phyloP scores from a whole-genome alignment of 92 coral and sea anemone genomes.

The Heteractis magnifica region DNA sequence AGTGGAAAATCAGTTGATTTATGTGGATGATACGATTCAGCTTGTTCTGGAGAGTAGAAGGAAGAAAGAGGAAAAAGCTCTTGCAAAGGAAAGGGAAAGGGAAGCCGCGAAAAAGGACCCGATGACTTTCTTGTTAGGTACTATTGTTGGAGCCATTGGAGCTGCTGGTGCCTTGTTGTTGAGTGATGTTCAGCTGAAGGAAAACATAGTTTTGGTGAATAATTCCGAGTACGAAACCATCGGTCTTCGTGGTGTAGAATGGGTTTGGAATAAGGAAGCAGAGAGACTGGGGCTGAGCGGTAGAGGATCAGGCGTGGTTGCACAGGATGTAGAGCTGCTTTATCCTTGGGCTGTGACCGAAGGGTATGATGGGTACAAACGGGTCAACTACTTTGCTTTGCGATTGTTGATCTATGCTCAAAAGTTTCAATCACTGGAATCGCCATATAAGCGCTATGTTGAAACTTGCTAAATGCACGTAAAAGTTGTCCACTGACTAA shows the following conservation, averaged over 20 bases:
- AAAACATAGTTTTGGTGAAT: slow-evolving; percentile 14
- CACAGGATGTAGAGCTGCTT: slow-evolving; percentile 44
- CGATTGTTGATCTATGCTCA: background rate
- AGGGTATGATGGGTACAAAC: slow-evolving; percentile 40
- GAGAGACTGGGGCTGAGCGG: slow-evolving; percentile 39
- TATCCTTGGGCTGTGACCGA: slow-evolving; percentile 42
- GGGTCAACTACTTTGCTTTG: slow-evolving; percentile 23
- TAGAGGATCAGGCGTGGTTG: slow-evolving; percentile 38
- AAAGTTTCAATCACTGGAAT: background rate
- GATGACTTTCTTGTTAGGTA: background rate
- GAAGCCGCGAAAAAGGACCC: background rate
- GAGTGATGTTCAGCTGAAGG: slow-evolving; percentile 37
- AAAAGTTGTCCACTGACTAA: too few species aligned
- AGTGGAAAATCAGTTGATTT: background rate
- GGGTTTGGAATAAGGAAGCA: slow-evolving; percentile 46
- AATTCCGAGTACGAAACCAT: slow-evolving; percentile 34
- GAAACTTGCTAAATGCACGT: too few species aligned
- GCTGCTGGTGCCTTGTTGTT: background rate
- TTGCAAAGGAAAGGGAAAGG: background rate
- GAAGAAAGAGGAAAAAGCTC: background rate
- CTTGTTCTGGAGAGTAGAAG: background rate
- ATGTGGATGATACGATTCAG: background rate
- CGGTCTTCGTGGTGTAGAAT: slow-evolving; percentile 40
- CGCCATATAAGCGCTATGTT: too few species aligned
- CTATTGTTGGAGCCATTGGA: background rate